Conservation (phyloP, 2,888 invertebrate genomes). For the Cephalotes varians region DNA sequence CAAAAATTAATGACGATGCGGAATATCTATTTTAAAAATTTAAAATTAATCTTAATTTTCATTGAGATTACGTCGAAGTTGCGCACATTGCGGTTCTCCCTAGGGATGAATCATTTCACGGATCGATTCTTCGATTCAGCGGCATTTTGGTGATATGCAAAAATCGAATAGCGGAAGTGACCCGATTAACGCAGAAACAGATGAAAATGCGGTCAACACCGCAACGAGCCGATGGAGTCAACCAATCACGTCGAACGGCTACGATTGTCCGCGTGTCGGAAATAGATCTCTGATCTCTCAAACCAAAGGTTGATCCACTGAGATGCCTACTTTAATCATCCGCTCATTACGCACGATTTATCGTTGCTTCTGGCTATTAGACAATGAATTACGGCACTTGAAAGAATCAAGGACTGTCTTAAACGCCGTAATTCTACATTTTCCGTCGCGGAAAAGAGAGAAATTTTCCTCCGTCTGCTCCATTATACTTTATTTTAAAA, state of each 20-base stretch:
- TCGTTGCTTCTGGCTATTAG: conserved; percentile 16
- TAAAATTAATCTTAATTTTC: too few relatives aligned
- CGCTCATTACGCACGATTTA: conserved; percentile 62
- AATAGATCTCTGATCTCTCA: conserved; percentile 82
- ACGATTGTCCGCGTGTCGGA: conserved; percentile 80
- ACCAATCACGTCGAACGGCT: conserved; percentile 80
- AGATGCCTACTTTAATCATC: conserved; percentile 68
- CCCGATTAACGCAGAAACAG: conserved; percentile 82
- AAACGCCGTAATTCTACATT: neutral
- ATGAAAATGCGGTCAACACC: conserved; percentile 84
- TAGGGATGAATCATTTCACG: conserved; percentile 8
- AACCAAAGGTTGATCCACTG: conserved; percentile 79
- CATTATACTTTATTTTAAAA: neutral
- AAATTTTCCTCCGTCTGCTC: neutral
- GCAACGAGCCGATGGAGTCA: conserved; percentile 76
- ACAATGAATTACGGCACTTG: conserved; percentile 20
- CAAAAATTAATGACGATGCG: neutral
- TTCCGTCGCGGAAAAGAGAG: neutral
- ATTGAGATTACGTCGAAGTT: neutral
- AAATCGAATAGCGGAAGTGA: conserved; percentile 82
- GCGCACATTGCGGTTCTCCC: neutral
- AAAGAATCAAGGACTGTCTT: conserved; percentile 2
- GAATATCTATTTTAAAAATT: neutral
- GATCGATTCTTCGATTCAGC: neutral
- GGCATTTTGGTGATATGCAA: conserved; percentile 37